phyloP scores from a whole-genome alignment of 2,888 invertebrate genomes.

The Nemurella pictetii region DNA sequence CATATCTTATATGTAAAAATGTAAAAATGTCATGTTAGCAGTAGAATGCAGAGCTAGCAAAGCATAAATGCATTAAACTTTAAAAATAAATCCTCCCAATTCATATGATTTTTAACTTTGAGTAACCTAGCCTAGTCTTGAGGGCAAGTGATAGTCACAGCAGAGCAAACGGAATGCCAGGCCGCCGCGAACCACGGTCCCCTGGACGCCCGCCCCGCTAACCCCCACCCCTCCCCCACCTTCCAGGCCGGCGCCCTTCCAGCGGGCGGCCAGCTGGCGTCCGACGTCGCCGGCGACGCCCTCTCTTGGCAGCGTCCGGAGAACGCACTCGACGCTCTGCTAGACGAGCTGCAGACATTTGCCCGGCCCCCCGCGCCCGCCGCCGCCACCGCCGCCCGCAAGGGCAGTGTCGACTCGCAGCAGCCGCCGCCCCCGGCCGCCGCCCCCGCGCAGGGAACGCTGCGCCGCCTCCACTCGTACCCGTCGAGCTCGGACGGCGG shows the following conservation, averaged over 20 bases:
- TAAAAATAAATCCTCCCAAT: too few relatives aligned
- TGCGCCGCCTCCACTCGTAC: conserved; percentile 80
- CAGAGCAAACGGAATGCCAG: too few relatives aligned
- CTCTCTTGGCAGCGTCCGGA: conserved; percentile 68
- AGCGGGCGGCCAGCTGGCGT: conserved; percentile 63
- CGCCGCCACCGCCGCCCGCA: conserved; percentile 58
- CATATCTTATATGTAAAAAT: too few relatives aligned
- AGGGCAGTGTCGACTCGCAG: conserved; percentile 59
- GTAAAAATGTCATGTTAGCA: too few relatives aligned
- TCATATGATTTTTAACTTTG: too few relatives aligned
- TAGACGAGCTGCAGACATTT: conserved; percentile 91
- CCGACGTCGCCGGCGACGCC: conserved; percentile 60
- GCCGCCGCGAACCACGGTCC: too few relatives aligned
- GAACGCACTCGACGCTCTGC: conserved; percentile 96
- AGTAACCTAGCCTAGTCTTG: too few relatives aligned
- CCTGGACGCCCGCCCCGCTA: too few relatives aligned
- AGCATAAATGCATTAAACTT: too few relatives aligned
- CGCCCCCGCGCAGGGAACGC: conserved; percentile 50
- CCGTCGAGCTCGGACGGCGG: conserved; percentile 80
- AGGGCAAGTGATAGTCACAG: too few relatives aligned
- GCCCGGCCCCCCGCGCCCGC: conserved; percentile 66
- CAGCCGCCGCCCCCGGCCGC: conserved; percentile 49
- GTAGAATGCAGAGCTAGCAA: too few relatives aligned
- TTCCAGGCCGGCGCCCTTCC: conserved; percentile 48
- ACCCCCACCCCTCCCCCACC: too few relatives aligned